Evolutionary conservation across 2,797 vertebrate genomes (phyloP), one percentile per base, ranked within the genome.

Genomic region (Chelon auratus): DNA sequence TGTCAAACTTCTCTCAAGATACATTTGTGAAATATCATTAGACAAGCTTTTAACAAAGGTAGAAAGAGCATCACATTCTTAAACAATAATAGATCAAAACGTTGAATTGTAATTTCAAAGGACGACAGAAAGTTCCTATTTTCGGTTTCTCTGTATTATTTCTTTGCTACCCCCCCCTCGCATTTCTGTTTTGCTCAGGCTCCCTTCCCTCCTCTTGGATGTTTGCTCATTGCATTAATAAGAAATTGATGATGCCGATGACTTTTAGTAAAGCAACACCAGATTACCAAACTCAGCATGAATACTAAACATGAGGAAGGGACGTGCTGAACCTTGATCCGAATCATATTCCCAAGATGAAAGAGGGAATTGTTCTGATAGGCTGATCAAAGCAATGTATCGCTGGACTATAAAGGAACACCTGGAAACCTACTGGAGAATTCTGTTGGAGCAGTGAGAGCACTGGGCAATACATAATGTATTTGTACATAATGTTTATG

Each of bases 361-460:
- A 93, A 94, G 91, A 82, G 77, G 61, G 84, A 91, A 91, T 88
- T 93, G 91, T 92, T 94, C 84, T 92, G 87, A 94, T 93, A 90
- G 91, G 83, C 82, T 89, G 90, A 94, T 94, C 91, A 94, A 94
- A 94, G 93, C 82, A 9, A 62, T 52, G 78, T 83, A 82, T 93
- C 83, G 83, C 89, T 72, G 77, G 51, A 83, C 85, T 81, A 87
- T 86, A 88, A 91, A 91, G 88, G 76, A 91, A 93, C 92, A 94
- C 91, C 93, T 94, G 91, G 87, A 93, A 89, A 91, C 82, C 82
- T 88, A 88, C 93, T 89, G 82, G 83, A 89, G 72, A 85, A 87
- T 87, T 90, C 83, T 84, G 85, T 84, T 82, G 84, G 80, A 91
- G 91, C 84, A 66, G 64, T 64, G 79, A 83, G 87, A 84, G 81